Conservation (phyloP, 1,140 invertebrate genomes). For the Rhopalosiphum padi region DNA sequence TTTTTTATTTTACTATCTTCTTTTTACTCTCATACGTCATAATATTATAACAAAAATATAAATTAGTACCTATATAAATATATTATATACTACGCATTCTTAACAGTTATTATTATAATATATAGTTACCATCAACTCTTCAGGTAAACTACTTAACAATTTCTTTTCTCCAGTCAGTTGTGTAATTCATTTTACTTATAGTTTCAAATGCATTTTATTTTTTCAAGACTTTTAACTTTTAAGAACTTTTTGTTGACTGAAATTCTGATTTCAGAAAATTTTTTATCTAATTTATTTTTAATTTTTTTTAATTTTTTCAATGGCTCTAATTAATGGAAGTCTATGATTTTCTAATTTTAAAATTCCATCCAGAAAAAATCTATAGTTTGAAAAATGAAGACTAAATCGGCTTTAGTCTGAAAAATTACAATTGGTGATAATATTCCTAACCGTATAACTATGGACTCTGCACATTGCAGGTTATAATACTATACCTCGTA, state of each 20-base stretch:
- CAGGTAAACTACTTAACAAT: background rate
- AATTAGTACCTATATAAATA: too few relatives aligned
- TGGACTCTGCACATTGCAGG: background rate
- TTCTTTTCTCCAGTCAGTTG: background rate
- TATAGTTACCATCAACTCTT: background rate
- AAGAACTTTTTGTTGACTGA: background rate
- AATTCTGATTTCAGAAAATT: background rate
- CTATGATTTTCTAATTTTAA: background rate
- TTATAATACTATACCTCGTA: background rate
- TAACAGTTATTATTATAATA: background rate
- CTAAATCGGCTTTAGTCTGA: background rate
- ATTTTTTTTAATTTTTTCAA: background rate
- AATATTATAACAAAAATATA: background rate
- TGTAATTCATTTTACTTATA: background rate
- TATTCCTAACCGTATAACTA: background rate
- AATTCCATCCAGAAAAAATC: background rate
- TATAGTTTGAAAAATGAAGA: too few relatives aligned
- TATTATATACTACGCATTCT: background rate
- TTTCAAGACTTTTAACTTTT: background rate
- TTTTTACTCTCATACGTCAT: background rate
- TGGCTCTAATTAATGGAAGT: background rate
- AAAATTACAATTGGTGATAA: background rate
- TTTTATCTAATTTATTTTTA: background rate
- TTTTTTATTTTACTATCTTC: background rate
- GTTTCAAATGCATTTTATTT: background rate